These are phyloP conservation scores for Caenorhabditis becei DNA, from an alignment of 2,888 invertebrate genomes.

Conservation along the genomic window DNA sequence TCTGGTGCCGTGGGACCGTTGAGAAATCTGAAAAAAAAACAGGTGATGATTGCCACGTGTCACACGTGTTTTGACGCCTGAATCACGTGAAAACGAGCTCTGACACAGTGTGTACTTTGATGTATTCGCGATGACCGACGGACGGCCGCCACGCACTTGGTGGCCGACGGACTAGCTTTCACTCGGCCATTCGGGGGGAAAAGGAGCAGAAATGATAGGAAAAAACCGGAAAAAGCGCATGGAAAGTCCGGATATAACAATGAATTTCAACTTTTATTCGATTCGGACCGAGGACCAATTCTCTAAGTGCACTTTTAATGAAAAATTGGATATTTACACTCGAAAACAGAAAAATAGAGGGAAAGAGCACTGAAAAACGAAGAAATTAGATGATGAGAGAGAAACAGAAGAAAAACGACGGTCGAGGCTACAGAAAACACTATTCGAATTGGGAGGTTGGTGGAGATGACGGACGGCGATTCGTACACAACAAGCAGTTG, in stretches of 20 bases:
- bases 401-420: conserved; percentile 29
- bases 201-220: neutral
- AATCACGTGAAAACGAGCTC: conserved; percentile 50
- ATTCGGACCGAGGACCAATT: conserved; percentile 39
- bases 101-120: conserved; percentile 48
- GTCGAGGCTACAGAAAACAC: conserved; percentile 20
- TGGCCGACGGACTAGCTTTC: conserved; percentile 13
- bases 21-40: conserved; percentile 32
- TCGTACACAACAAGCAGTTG: conserved; percentile 39
- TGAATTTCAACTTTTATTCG: conserved; percentile 43
- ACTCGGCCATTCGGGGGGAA: conserved; percentile 1
- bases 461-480: conserved; percentile 14
- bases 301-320: conserved; percentile 42
- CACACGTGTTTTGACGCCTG: conserved; percentile 33
- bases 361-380: conserved; percentile 35
- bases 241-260: neutral
- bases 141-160: conserved; percentile 49
- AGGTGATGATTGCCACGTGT: conserved; percentile 13
- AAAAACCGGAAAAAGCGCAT: neutral
- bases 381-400: conserved; percentile 3
- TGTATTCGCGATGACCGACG: conserved; percentile 17
- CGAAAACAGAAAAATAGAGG: conserved; percentile 36
- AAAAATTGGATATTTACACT: conserved; percentile 49
- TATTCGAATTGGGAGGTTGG: conserved; percentile 32
- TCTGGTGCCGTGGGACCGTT: neutral